phyloP scores from a whole-genome alignment of 2,113 vertebrate species.

The Engraulis encrasicolus region DNA sequence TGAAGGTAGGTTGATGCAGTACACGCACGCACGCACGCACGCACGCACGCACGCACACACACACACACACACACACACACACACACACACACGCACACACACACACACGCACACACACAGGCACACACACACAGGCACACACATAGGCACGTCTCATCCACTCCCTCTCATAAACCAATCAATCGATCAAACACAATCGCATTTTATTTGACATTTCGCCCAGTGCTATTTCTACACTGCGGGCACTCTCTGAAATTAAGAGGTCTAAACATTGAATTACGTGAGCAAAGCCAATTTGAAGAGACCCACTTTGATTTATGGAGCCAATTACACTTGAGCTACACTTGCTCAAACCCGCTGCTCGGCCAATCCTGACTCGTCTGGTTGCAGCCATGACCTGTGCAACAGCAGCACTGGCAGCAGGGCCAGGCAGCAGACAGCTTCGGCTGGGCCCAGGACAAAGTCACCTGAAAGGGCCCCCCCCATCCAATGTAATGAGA shows the following conservation, averaged over 20 bases:
- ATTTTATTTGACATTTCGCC: slow-evolving; percentile 65
- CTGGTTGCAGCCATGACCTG: neutral
- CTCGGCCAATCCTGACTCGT: neutral
- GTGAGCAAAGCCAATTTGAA: slow-evolving; percentile 28
- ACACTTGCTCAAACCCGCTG: slow-evolving; percentile 4
- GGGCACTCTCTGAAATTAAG: slow-evolving; percentile 66
- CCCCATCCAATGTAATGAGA: no score
- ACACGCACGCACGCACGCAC: neutral
- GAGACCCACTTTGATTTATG: slow-evolving; percentile 43
- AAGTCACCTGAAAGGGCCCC: no score
- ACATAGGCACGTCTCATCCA: slow-evolving; percentile 16
- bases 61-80: slow-evolving; percentile 11
- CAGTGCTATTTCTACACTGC: slow-evolving; percentile 56
- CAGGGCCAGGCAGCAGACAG: no score
- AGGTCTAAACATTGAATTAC: slow-evolving; percentile 36
- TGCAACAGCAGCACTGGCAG: no score
- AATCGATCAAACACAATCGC: slow-evolving; percentile 57
- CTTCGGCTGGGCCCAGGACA: no score
- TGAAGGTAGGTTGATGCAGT: no score
- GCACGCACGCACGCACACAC: neutral
- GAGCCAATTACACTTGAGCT: slow-evolving; percentile 28
- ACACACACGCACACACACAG: no score
- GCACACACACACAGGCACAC: neutral
- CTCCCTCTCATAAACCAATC: slow-evolving; percentile 54
- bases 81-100: no score